Percentiles rank a stretch among this genome's conserved stretches.
Evolutionary conservation across 2,113 vertebrate genomes (phyloP).

Genomic region (Cololabis saira): DNA sequence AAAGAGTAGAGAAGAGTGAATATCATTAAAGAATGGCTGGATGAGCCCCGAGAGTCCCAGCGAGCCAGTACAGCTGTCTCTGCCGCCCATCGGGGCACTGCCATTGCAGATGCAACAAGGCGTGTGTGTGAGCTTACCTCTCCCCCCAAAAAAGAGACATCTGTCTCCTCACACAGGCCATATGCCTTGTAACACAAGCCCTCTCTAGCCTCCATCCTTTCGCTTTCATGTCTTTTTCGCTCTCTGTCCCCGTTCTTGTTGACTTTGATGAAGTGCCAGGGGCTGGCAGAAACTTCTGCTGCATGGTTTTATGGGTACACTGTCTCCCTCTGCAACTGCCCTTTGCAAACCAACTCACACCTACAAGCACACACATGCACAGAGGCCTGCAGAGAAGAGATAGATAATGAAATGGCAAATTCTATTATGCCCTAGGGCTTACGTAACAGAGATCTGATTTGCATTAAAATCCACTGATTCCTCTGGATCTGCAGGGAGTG

Average conservation of each 20-base stretch:
- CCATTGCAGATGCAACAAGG: slow-evolving; percentile 46
- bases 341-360: slow-evolving; percentile 9
- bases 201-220: slow-evolving; percentile 39
- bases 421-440: background rate
- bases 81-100: slow-evolving; percentile 29
- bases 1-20: slow-evolving; percentile 23
- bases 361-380: background rate
- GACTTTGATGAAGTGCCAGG: slow-evolving; percentile 71
- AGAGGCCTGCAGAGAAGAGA: background rate
- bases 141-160: slow-evolving; percentile 61
- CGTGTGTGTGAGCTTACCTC: slow-evolving; percentile 42
- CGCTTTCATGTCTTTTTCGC: slow-evolving; percentile 69
- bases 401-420: slow-evolving; percentile 20
- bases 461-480: background rate
- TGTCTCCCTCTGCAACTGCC: slow-evolving; percentile 27
- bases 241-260: slow-evolving; percentile 50
- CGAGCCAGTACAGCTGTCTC: slow-evolving; percentile 57
- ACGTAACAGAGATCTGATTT: slow-evolving; percentile 12
- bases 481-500: background rate
- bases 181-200: slow-evolving; percentile 54
- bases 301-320: slow-evolving; percentile 24
- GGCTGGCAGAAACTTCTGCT: slow-evolving; percentile 49
- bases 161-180: slow-evolving; percentile 64
- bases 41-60: slow-evolving; percentile 32
- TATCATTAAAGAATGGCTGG: slow-evolving; percentile 40